Evolutionary conservation across 2,113 vertebrate genomes (phyloP), one percentile per base, ranked within the genome.

Genomic region (Sclerurus mexicanus): DNA sequence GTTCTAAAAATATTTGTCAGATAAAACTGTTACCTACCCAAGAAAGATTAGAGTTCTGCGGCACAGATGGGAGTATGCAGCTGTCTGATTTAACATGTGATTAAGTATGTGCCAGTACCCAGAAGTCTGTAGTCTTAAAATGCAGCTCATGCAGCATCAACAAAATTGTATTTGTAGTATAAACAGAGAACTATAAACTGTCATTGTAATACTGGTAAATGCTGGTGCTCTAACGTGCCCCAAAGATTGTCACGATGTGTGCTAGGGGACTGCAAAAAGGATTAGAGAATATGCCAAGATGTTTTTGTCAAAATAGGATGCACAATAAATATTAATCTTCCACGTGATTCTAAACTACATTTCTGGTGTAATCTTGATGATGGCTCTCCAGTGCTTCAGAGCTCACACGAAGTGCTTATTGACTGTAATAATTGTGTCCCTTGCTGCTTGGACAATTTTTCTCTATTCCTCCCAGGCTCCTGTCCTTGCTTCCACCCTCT

Each of bases 1-100:
- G 56, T 87, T 94, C 84, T 92, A 91, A 97, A 97, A 96, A 93
- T 97, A 95, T 96, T 96, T 97, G 94, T 95, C 87, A 93, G 84
- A 85, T 87, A 60, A 52, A 96, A 87, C 84, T 94, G 42, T 74
- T 90, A 84, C 96, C 91, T 91, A 85, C 50, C 64, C 71, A 86
- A 53, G n/a, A 72, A 87, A 98, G 97, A 97, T 95, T 91, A 97
- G 96, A 96, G 66, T 86, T 89, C 76, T 91, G 69, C 91, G 74
- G 71, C 87, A 91, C 95, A 97, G 93, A 94, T 93, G 78, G 81
- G 74, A 93, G 63, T 80, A 60, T 25, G 62, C 62, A 86, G 78
- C 78, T 95, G 64, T 97, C 87, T 94, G 87, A 93, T 96, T 96
- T 92, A 95, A 94, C 73, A 82, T 85, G 79, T 83, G 92, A 95